Evolutionary conservation across 2,113 vertebrate species (phyloP).

Genomic region (Holacanthus passer): DNA sequence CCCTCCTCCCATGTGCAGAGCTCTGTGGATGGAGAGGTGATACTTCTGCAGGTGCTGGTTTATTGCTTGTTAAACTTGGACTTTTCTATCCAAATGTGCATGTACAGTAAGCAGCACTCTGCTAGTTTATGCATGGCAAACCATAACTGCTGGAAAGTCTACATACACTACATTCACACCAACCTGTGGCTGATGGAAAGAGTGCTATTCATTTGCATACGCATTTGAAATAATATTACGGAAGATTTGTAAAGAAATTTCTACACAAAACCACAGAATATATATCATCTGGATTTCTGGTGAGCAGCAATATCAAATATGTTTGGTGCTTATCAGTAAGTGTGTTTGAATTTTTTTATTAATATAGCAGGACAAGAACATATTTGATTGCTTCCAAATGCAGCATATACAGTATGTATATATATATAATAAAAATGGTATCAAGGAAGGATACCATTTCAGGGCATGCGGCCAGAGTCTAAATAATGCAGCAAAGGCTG

Average conservation of each 20-base stretch:
- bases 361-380: neutral
- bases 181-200: neutral
- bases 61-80: neutral
- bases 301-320: neutral
- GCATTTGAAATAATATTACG: neutral
- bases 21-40: neutral
- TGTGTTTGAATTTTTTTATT: neutral
- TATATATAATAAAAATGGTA: too few relatives aligned
- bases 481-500: neutral
- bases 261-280: neutral
- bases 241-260: neutral
- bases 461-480: neutral
- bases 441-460: neutral
- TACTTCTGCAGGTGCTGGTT: neutral
- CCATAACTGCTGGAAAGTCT: neutral
- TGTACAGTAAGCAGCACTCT: neutral
- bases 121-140: neutral
- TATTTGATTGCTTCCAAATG: neutral
- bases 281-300: neutral
- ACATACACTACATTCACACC: conserved; percentile 2
- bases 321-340: neutral
- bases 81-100: neutral
- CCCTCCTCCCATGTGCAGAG: neutral
- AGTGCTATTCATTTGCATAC: neutral
- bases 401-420: too few relatives aligned